A percentile compares a stretch with the other conserved stretches of the same genome.
phyloP scores from a whole-genome alignment of 2,797 vertebrate genomes.

The Chaenodraco wilsoni region DNA sequence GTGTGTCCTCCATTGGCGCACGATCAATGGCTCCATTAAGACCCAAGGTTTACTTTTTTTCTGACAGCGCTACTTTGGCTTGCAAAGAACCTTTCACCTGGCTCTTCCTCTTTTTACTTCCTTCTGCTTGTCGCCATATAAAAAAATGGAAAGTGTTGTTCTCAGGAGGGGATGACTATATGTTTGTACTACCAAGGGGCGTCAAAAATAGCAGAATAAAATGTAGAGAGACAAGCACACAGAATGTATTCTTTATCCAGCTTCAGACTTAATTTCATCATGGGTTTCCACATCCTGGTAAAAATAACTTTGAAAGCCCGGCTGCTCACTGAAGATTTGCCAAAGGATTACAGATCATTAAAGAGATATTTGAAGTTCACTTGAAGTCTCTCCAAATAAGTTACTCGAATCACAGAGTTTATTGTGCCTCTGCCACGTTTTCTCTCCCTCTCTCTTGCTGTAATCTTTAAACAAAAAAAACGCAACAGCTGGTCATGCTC shows the following conservation, averaged over 20 bases:
- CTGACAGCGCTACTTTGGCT: conserved; percentile 61
- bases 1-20: conserved; percentile 71
- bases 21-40: conserved; percentile 82
- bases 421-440: conserved; percentile 27
- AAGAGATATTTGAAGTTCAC: conserved; percentile 71
- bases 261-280: conserved; percentile 59
- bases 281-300: conserved; percentile 54
- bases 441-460: conserved; percentile 10
- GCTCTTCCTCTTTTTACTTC: conserved; percentile 40
- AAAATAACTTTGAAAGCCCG: conserved; percentile 57
- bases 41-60: conserved; percentile 32
- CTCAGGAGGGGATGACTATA: not conserved
- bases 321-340: conserved; percentile 64
- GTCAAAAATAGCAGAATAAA: not conserved
- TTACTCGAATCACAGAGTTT: conserved; percentile 48
- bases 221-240: conserved; percentile 25
- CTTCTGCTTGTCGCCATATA: not conserved
- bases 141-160: not conserved
- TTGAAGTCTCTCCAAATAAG: conserved; percentile 63
- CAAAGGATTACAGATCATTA: conserved; percentile 76
- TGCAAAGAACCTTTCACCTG: conserved; percentile 63
- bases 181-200: too few relatives aligned
- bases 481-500: conserved; percentile 49
- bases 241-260: conserved; percentile 31
- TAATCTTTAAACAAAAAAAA: not conserved